phyloP scores from a whole-genome alignment of 2,888 invertebrate species.

The Itoplectis maculator region DNA sequence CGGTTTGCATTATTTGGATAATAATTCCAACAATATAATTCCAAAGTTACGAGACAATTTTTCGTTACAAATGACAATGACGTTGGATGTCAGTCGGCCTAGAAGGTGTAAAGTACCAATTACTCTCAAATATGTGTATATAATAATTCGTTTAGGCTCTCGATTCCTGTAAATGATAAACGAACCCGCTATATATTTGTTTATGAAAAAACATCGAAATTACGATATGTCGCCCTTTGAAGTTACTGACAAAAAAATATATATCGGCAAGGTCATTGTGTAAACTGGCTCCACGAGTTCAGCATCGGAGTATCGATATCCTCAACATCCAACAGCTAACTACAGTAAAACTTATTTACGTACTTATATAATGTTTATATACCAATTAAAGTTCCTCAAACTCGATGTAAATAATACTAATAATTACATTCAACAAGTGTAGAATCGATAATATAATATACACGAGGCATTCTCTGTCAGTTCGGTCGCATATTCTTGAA shows the following conservation, averaged over 20 bases:
- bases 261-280: slow-evolving; percentile 25
- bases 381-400: slow-evolving; percentile 64
- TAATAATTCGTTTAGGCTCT: slow-evolving; percentile 34
- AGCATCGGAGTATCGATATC: slow-evolving; percentile 62
- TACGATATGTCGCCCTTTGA: slow-evolving; percentile 23
- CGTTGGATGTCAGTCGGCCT: slow-evolving; percentile 40
- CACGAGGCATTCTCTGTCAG: neutral
- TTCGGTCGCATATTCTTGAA: no score
- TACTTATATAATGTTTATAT: slow-evolving; percentile 65
- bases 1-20: neutral
- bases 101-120: slow-evolving; percentile 45
- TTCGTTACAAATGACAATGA: slow-evolving; percentile 30
- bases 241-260: slow-evolving; percentile 13
- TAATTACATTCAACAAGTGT: slow-evolving; percentile 68
- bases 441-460: slow-evolving; percentile 64
- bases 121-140: slow-evolving; percentile 27
- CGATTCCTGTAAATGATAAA: slow-evolving; percentile 40
- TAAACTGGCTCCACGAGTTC: slow-evolving; percentile 55
- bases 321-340: slow-evolving; percentile 63
- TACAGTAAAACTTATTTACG: slow-evolving; percentile 64
- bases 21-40: slow-evolving; percentile 6
- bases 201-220: slow-evolving; percentile 34
- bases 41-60: slow-evolving; percentile 29
- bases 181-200: slow-evolving; percentile 6
- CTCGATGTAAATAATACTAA: slow-evolving; percentile 67